Evolutionary conservation across 2,888 invertebrate genomes (phyloP).

Genomic region (Tiphia femorata): DNA sequence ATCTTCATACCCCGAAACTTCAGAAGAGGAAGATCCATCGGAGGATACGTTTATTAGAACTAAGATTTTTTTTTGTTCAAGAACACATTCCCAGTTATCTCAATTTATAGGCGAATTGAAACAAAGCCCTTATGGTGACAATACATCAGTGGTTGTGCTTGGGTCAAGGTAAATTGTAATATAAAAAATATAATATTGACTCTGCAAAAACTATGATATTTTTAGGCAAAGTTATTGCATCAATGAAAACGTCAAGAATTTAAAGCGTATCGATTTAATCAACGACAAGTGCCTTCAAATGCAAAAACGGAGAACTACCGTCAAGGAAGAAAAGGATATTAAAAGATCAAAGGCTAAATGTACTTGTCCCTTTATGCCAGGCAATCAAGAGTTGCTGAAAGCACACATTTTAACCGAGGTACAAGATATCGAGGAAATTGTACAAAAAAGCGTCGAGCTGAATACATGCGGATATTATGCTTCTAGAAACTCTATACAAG

Average conservation of each 20-base stretch:
- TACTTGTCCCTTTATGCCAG: conserved; percentile 76
- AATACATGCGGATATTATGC: conserved; percentile 96
- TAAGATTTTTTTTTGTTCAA: conserved; percentile 92
- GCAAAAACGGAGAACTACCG: conserved; percentile 76
- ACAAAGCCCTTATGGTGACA: conserved; percentile 80
- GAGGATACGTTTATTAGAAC: conserved; percentile 61
- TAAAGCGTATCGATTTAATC: conserved; percentile 83
- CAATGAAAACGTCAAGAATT: conserved; percentile 81
- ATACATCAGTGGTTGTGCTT: conserved; percentile 82
- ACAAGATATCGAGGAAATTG: conserved; percentile 90
- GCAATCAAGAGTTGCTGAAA: conserved; percentile 72
- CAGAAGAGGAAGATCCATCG: conserved; percentile 69
- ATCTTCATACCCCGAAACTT: conserved; percentile 50
- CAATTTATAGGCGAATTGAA: conserved; percentile 96
- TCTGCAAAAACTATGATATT: conserved; percentile 4
- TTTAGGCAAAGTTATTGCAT: conserved; percentile 86
- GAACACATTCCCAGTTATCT: conserved; percentile 96
- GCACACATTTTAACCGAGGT: conserved; percentile 79
- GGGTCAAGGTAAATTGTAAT: conserved; percentile 85
- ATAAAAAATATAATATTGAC: not conserved
- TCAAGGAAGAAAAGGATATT: conserved; percentile 74
- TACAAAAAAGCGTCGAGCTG: conserved; percentile 75
- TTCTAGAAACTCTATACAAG: conserved; percentile 82
- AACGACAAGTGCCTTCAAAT: conserved; percentile 92
- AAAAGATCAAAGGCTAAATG: conserved; percentile 76